Percentiles rank a stretch among this genome's conserved stretches.
phyloP scores from a whole-genome alignment of 2,113 vertebrate species.

The Sphaerodactylus townsendi region DNA sequence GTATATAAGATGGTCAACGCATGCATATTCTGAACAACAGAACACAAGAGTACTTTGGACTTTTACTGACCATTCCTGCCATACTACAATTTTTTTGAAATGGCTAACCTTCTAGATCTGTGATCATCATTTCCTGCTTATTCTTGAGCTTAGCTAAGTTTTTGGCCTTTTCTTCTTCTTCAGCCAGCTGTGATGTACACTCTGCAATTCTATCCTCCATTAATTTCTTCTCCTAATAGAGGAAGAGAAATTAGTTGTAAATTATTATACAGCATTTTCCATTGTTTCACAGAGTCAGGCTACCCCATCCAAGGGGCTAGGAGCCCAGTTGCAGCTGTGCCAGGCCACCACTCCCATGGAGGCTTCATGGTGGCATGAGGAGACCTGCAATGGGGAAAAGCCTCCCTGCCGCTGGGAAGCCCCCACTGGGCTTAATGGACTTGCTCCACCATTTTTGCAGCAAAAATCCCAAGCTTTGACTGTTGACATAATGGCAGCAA shows the following conservation, averaged over 20 bases:
- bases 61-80: neutral
- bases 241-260: neutral
- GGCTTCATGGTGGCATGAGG: no score
- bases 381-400: no score
- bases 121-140: slow-evolving; percentile 99
- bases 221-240: slow-evolving; percentile 91
- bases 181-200: slow-evolving; percentile 90
- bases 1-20: neutral
- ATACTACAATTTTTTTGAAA: neutral
- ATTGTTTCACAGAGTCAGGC: neutral
- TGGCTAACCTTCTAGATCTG: slow-evolving; percentile 90
- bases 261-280: neutral
- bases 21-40: neutral
- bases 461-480: no score
- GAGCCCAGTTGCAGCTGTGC: no score
- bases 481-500: no score
- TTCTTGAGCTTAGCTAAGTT: slow-evolving; percentile 95
- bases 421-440: no score
- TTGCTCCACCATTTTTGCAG: no score
- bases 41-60: neutral
- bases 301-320: no score
- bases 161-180: slow-evolving; percentile 98
- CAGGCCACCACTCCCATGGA: no score
- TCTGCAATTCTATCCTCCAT: slow-evolving; percentile 92
- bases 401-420: no score